Evolutionary conservation across 2,888 invertebrate species (phyloP).

Genomic region (Ephialtes manifestator): DNA sequence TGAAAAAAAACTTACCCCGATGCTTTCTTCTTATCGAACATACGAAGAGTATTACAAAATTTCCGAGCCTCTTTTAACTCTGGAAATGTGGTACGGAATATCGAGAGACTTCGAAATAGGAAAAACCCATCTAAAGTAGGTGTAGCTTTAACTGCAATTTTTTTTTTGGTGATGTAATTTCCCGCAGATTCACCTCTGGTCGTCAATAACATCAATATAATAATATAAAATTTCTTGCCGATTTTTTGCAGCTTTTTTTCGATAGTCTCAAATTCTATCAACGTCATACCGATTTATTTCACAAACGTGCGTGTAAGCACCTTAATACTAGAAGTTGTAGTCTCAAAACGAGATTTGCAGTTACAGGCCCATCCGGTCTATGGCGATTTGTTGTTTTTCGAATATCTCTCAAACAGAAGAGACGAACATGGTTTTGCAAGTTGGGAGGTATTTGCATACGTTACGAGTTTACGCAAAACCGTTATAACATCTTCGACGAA

Average conservation of each 20-base stretch:
- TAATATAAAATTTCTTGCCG: not conserved
- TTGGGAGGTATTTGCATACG: conserved; percentile 77
- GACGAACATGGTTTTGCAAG: conserved; percentile 4
- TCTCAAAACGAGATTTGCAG: conserved; percentile 73
- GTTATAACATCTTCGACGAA: conserved; percentile 71
- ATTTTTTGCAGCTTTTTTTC: conserved; percentile 72
- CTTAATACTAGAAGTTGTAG: conserved; percentile 77
- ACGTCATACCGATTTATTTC: conserved; percentile 35
- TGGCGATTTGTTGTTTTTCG: conserved; percentile 81
- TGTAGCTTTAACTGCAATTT: not conserved
- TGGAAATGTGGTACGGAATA: conserved; percentile 89
- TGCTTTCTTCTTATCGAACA: conserved; percentile 87
- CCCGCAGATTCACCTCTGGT: not conserved
- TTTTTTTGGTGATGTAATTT: not conserved
- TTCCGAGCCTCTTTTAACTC: conserved; percentile 88
- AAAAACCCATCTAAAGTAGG: conserved; percentile 59
- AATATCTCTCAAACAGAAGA: conserved; percentile 70
- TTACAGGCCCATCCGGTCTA: conserved; percentile 74
- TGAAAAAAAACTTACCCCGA: conserved; percentile 86
- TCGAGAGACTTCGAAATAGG: conserved; percentile 76
- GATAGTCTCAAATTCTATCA: conserved; percentile 74
- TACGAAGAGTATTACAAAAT: conserved; percentile 88
- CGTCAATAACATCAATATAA: not conserved
- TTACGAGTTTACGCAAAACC: conserved; percentile 70
- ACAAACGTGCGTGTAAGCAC: conserved; percentile 71